Percentiles rank a stretch among this genome's conserved stretches.
Conservation (phyloP, 2,888 invertebrate species). For the Chrysomela aeneicollis region DNA sequence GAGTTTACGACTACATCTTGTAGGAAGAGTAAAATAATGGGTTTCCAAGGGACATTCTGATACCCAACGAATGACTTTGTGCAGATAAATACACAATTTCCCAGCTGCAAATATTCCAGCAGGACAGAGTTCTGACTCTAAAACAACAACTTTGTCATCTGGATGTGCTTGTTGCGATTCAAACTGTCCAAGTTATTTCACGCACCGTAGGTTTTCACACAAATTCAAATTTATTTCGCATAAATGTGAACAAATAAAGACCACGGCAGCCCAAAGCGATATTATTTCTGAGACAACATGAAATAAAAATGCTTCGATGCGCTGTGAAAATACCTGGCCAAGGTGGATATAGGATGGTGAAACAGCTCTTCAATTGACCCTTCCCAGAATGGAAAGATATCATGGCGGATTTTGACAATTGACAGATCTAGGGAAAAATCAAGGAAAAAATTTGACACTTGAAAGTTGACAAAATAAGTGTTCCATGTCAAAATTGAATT, state of each 20-base stretch:
- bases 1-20: too few species aligned
- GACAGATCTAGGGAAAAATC: too few species aligned
- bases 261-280: conserved; percentile 21
- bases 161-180: conserved; percentile 34
- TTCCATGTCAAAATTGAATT: too few species aligned
- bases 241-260: conserved; percentile 36
- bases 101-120: conserved; percentile 47
- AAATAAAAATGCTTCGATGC: conserved; percentile 11
- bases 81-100: conserved; percentile 32
- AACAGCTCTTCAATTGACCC: too few species aligned
- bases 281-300: conserved; percentile 24
- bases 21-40: too few species aligned
- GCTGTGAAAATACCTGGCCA: too few species aligned
- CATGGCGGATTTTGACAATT: too few species aligned
- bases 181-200: conserved; percentile 38
- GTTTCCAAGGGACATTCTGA: too few species aligned
- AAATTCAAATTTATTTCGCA: conserved; percentile 36
- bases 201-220: conserved; percentile 33
- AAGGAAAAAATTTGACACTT: too few species aligned
- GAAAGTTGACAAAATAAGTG: too few species aligned
- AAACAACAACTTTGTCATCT: conserved; percentile 30
- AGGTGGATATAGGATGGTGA: too few species aligned
- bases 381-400: too few species aligned
- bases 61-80: conserved; percentile 1
- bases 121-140: conserved; percentile 34